Conservation (phyloP, 2,113 vertebrate species). For the Ramphastos sulfuratus region DNA sequence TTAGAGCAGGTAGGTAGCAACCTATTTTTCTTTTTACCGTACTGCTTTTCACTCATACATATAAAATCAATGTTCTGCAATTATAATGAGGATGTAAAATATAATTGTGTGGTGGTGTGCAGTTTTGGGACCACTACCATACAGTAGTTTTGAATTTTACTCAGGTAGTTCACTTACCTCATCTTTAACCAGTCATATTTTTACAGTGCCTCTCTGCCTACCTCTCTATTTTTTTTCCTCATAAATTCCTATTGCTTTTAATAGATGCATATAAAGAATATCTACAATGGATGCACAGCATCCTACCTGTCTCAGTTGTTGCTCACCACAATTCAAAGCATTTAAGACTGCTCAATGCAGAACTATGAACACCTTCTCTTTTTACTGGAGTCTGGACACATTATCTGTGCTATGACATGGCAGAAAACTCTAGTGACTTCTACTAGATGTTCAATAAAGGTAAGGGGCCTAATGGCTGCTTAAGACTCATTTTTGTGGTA, state of each 20-base stretch:
- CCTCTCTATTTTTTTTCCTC: not conserved
- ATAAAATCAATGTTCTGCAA: not conserved
- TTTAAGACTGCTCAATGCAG: not conserved
- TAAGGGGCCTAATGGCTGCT: not conserved
- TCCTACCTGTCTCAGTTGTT: not conserved
- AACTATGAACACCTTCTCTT: not conserved
- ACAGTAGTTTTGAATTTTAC: not conserved
- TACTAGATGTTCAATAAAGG: not conserved
- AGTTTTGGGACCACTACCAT: not conserved
- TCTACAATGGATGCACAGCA: not conserved
- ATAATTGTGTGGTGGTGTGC: not conserved
- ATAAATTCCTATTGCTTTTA: not conserved
- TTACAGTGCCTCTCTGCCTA: not conserved
- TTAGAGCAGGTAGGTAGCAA: not conserved
- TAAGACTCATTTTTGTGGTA: not conserved
- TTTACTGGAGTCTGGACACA: not conserved
- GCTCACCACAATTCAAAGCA: not conserved
- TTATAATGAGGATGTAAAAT: not conserved
- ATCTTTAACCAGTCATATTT: not conserved
- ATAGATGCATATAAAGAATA: not conserved
- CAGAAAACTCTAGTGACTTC: not conserved
- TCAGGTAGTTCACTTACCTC: not conserved
- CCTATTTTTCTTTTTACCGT: not conserved
- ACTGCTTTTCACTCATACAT: not conserved
- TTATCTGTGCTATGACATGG: accelerated